Evolutionary conservation across 2,888 invertebrate genomes (phyloP).

Genomic region (Opisthograptis luteolata): DNA sequence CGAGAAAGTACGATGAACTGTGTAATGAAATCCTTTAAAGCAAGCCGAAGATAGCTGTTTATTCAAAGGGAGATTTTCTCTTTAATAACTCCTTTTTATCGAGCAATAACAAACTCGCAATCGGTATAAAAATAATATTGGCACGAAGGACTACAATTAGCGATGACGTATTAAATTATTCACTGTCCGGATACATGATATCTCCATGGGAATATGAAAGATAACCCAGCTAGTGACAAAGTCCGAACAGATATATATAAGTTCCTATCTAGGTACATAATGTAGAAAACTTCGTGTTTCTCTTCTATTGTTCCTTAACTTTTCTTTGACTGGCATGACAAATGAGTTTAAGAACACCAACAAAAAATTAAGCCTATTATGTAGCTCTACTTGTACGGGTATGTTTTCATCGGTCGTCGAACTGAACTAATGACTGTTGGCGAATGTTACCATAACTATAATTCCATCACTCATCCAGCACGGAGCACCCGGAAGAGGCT

Average conservation of each 20-base stretch:
- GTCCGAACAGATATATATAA: not conserved
- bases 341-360: constrained; percentile 3
- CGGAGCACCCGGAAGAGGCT: constrained; percentile 60
- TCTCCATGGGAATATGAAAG: constrained; percentile 29
- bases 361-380: constrained; percentile 16
- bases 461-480: constrained; percentile 64
- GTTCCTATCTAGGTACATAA: too few relatives aligned
- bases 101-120: constrained; percentile 9
- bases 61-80: not conserved
- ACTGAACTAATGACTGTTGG: constrained; percentile 49
- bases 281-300: not conserved
- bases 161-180: constrained; percentile 30
- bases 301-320: not conserved
- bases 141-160: constrained; percentile 7
- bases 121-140: constrained; percentile 15
- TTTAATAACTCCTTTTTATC: not conserved
- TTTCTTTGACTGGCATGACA: constrained; percentile 7
- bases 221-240: constrained; percentile 5
- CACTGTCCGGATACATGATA: constrained; percentile 34
- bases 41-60: constrained; percentile 5
- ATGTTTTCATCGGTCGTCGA: constrained; percentile 52
- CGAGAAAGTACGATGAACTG: constrained; percentile 48
- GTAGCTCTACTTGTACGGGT: not conserved
- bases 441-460: constrained; percentile 40
- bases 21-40: constrained; percentile 28